A percentile compares a stretch with the other conserved stretches of the same genome.
These are phyloP conservation scores for Gadus macrocephalus DNA, from an alignment of 2,113 vertebrate species.

Conservation along the genomic window DNA sequence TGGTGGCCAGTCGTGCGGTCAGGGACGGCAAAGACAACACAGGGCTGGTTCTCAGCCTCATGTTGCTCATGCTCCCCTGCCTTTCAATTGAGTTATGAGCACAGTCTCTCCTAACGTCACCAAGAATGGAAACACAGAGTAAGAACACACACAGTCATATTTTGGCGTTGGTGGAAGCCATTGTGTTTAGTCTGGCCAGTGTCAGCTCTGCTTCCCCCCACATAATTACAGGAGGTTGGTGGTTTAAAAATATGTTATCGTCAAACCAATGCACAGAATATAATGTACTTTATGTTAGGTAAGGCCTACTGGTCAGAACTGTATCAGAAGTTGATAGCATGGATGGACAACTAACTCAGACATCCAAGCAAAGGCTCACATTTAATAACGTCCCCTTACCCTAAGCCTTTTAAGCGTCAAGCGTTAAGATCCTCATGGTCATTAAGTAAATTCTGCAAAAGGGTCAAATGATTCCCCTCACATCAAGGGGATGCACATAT, in stretches of 20 bases:
- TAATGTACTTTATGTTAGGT: not conserved
- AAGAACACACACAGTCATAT: not conserved
- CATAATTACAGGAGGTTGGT: not conserved
- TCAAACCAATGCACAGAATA: not conserved
- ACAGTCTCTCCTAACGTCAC: conserved; percentile 20
- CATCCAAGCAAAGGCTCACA: too few relatives aligned
- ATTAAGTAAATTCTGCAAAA: too few relatives aligned
- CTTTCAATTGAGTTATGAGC: conserved; percentile 31
- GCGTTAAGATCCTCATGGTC: too few relatives aligned
- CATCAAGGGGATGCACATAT: too few relatives aligned
- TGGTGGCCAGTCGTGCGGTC: not conserved
- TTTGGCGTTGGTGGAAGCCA: conserved; percentile 9
- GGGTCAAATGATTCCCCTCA: too few relatives aligned
- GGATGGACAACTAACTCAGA: too few relatives aligned
- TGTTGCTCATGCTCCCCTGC: conserved; percentile 45
- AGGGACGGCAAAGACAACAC: conserved; percentile 43
- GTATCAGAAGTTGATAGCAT: too few relatives aligned
- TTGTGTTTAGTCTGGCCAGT: conserved; percentile 5
- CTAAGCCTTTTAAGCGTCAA: too few relatives aligned
- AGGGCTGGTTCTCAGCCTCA: conserved; percentile 38
- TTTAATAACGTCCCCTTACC: too few relatives aligned
- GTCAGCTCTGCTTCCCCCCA: not conserved
- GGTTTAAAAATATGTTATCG: not conserved
- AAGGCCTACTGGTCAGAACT: too few relatives aligned
- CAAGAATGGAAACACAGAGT: conserved; percentile 1